Evolutionary conservation across 2,113 vertebrate genomes (phyloP).

Genomic region (Tragelaphus strepsiceros): DNA sequence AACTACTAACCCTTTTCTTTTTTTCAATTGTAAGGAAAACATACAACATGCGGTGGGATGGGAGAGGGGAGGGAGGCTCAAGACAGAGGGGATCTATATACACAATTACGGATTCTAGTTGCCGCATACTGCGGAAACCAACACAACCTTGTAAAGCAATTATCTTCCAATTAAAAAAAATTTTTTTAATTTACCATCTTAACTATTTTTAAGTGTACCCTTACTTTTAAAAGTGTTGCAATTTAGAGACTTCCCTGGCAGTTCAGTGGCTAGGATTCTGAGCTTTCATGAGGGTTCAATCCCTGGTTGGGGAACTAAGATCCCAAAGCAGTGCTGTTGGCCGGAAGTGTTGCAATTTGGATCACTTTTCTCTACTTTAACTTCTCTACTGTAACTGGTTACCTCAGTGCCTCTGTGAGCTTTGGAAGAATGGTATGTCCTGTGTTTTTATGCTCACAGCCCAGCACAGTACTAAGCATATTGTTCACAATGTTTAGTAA

Average conservation of each 20-base stretch:
- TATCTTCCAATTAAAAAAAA: background rate
- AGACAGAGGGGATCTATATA: background rate
- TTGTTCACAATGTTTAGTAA: background rate
- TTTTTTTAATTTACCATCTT: background rate
- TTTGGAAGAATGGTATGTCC: background rate
- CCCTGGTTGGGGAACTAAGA: background rate
- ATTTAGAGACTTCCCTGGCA: background rate
- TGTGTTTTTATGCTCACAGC: background rate
- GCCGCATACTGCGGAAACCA: background rate
- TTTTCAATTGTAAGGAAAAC: background rate
- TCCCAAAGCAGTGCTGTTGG: background rate
- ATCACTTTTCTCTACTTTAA: background rate
- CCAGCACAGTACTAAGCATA: background rate
- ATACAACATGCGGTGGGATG: background rate
- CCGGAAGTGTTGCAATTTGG: background rate
- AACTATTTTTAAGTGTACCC: background rate
- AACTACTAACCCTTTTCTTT: background rate
- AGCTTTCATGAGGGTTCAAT: background rate
- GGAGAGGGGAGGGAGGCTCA: background rate
- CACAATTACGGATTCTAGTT: background rate
- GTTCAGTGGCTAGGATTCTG: background rate
- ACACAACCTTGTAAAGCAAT: background rate
- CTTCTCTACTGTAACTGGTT: background rate
- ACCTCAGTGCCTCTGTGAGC: background rate
- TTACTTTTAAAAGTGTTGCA: background rate